These are phyloP conservation scores for Hylaeus anthracinus DNA, from an alignment of 1,140 invertebrate genomes.

Conservation along the genomic window DNA sequence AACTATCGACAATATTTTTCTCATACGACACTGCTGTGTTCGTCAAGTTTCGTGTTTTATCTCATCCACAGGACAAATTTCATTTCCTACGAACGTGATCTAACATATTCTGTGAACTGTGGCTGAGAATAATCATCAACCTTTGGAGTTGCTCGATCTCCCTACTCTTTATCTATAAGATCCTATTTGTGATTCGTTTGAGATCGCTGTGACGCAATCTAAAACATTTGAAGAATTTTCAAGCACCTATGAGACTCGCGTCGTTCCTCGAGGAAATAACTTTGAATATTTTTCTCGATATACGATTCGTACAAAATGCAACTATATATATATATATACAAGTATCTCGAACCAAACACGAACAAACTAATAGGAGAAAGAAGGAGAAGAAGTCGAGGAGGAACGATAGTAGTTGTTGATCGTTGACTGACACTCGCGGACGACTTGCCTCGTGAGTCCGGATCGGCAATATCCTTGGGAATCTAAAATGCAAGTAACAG, in stretches of 20 bases:
- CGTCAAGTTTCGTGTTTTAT: too few relatives aligned
- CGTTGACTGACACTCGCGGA: neutral
- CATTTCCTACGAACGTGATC: too few relatives aligned
- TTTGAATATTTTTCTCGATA: neutral
- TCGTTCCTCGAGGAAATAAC: neutral
- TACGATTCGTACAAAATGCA: neutral
- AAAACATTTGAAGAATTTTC: neutral
- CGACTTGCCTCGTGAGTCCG: neutral
- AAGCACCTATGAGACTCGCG: neutral
- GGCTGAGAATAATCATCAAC: too few relatives aligned
- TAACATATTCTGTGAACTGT: too few relatives aligned
- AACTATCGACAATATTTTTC: too few relatives aligned
- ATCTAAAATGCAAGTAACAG: constrained; percentile 60
- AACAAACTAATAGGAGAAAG: neutral
- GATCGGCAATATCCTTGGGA: constrained; percentile 42
- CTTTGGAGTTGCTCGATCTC: too few relatives aligned
- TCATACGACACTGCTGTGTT: too few relatives aligned
- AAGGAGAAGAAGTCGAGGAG: neutral
- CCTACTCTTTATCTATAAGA: neutral
- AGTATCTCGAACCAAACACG: too few relatives aligned
- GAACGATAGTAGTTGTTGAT: neutral
- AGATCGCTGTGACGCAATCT: neutral
- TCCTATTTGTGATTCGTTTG: neutral
- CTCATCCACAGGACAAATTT: too few relatives aligned
- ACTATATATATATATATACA: too few relatives aligned